Conservation (phyloP, 92 coral and sea anemone genomes). For the Blastomussa wellsi region DNA sequence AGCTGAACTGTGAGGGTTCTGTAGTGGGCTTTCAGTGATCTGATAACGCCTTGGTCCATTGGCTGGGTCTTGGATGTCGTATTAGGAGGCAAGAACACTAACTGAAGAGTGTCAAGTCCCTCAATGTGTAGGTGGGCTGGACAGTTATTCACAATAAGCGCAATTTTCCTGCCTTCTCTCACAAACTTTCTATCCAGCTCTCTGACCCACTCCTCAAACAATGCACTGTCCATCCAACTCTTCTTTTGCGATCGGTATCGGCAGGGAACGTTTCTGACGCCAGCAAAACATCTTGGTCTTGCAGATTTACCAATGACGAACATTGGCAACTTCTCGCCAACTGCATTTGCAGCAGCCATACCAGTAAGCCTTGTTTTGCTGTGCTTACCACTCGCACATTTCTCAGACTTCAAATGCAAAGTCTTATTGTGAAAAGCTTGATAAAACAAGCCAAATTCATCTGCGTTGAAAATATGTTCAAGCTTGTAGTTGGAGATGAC, state of each 20-base stretch:
- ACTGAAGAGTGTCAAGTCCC: conserved; percentile 51
- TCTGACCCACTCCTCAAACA: conserved; percentile 64
- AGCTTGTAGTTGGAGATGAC: conserved; percentile 58
- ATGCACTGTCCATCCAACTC: conserved; percentile 55
- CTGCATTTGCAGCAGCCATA: conserved; percentile 68
- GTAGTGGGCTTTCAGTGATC: conserved; percentile 49
- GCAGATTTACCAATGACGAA: conserved; percentile 60
- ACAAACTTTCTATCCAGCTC: conserved; percentile 60
- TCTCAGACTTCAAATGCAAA: conserved; percentile 40
- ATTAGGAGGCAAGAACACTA: conserved; percentile 61
- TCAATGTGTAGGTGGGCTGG: conserved; percentile 51
- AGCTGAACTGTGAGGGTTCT: conserved; percentile 33
- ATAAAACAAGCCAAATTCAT: conserved; percentile 66
- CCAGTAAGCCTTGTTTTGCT: conserved; percentile 58
- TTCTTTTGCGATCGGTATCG: conserved; percentile 59
- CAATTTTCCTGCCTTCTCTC: conserved; percentile 60
- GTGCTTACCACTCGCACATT: conserved; percentile 53
- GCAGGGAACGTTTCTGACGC: conserved; percentile 51
- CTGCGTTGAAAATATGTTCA: conserved; percentile 62
- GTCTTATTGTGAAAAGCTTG: conserved; percentile 50
- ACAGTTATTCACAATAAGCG: conserved; percentile 56
- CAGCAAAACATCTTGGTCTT: conserved; percentile 44
- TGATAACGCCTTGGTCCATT: conserved; percentile 60
- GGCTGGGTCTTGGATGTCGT: conserved; percentile 61
- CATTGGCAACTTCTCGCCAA: conserved; percentile 60